phyloP scores from a whole-genome alignment of 2,888 invertebrate genomes.

The Pinctada fucata region DNA sequence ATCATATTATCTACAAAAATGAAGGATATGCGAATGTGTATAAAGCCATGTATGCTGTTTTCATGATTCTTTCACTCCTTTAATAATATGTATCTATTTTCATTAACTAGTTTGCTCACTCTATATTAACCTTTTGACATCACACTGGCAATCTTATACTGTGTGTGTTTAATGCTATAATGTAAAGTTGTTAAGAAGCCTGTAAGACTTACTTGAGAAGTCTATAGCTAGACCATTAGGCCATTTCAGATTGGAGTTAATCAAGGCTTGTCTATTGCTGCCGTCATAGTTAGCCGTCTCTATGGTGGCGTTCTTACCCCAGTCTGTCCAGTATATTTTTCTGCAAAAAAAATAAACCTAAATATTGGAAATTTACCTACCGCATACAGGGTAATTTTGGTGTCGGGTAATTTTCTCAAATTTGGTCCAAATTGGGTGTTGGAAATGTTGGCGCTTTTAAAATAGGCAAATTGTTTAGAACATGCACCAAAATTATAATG shows the following conservation, averaged over 20 bases:
- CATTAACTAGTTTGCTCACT: neutral
- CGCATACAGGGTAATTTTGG: too few relatives aligned
- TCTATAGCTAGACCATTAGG: constrained; percentile 55
- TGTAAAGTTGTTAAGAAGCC: neutral
- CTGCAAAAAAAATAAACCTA: constrained; percentile 34
- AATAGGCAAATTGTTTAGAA: neutral
- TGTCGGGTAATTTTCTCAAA: too few relatives aligned
- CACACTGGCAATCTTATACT: neutral
- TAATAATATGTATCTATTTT: too few relatives aligned
- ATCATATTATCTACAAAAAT: constrained; percentile 53
- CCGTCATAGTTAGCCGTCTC: constrained; percentile 55
- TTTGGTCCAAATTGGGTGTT: neutral
- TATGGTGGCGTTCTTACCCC: constrained; percentile 50
- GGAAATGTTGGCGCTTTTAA: neutral
- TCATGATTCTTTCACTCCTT: too few relatives aligned
- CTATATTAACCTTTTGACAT: neutral
- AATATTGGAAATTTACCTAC: neutral
- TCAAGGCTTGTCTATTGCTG: constrained; percentile 31
- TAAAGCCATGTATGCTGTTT: neutral
- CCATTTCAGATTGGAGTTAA: constrained; percentile 41
- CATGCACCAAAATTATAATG: neutral
- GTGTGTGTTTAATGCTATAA: neutral
- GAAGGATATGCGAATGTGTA: neutral
- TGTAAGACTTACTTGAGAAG: constrained; percentile 36
- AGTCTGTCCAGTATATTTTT: constrained; percentile 57